Evolutionary conservation across 2,888 invertebrate species (phyloP), one percentile per base, ranked within the genome.

Genomic region (Tiliacea citrago): DNA sequence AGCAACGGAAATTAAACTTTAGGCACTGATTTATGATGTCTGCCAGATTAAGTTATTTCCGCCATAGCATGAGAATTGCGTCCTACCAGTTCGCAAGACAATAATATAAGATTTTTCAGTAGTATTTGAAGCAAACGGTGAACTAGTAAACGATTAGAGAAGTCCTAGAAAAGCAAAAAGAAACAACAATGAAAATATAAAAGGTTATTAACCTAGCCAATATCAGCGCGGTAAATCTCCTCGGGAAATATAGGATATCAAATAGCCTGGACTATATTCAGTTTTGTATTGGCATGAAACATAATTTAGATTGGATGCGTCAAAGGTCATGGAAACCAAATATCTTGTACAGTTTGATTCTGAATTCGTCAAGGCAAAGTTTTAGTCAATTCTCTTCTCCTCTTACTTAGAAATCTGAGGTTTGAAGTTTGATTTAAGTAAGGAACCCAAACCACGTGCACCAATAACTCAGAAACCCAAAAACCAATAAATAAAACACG

Each of bases 1-100:
- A 67, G 24, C 21, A 62, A 73, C 62, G 58, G 72, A 80, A 77
- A 80, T 82, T 77, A 82, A 77, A 77, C 29, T 77, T 49, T 49
- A 51, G 62, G 21, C 65, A 62, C 55, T 62, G 77, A 79, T 81
- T 81, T 79, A 79, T 77, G 65, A 70, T 77, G 57, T 66, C 55
- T 77, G 39, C 58, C 49, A 55, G 16, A 63, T 80, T 24, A 53
- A 42, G 2, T 55, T 75, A 65, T 55, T 65, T 49, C 58, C n/a
- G 13, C 29, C 53, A 66, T 47, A 35, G 16, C 10, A 39, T 35
- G 13, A 65, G 1, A 55, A 60, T 55, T 45, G n/a, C n/a, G 47
- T 10, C 8, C 39, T 18, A 45, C 0, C 18, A 24, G 5, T 29
- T 18, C 0, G 0, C 5, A 47, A 13, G 58, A 29, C 24, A 39